phyloP scores from a whole-genome alignment of 2,888 invertebrate genomes.

The Pristionchus japonicus region DNA sequence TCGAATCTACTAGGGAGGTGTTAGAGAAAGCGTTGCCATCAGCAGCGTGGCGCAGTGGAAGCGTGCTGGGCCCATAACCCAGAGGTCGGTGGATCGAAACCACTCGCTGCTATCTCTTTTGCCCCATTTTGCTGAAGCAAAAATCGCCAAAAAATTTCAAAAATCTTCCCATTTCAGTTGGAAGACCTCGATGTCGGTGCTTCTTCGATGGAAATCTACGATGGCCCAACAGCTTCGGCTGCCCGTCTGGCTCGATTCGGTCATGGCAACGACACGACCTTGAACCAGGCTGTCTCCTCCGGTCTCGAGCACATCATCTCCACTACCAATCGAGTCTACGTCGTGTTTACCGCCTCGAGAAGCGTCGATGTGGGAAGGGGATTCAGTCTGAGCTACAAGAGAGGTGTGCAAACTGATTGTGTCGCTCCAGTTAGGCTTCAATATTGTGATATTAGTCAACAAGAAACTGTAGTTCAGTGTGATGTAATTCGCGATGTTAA shows the following conservation, averaged over 20 bases:
- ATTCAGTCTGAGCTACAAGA: conserved; percentile 88
- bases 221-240: conserved; percentile 90
- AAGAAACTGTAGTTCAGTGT: conserved; percentile 11
- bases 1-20: no score
- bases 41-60: conserved; percentile 85
- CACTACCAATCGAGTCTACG: conserved; percentile 88
- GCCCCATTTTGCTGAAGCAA: conserved; percentile 22
- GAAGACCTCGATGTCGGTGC: conserved; percentile 75
- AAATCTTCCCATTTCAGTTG: conserved; percentile 52
- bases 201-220: conserved; percentile 90
- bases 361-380: conserved; percentile 86
- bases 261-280: background rate
- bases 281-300: background rate
- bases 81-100: conserved; percentile 84
- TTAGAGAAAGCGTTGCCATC: no score
- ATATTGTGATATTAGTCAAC: background rate
- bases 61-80: conserved; percentile 90
- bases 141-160: no score
- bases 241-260: conserved; percentile 82
- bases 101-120: conserved; percentile 58
- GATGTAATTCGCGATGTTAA: no score
- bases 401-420: conserved; percentile 78
- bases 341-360: conserved; percentile 94
- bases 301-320: conserved; percentile 82
- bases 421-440: background rate